phyloP scores from a whole-genome alignment of 1,140 invertebrate genomes.

The Muscidifurax raptorellus region DNA sequence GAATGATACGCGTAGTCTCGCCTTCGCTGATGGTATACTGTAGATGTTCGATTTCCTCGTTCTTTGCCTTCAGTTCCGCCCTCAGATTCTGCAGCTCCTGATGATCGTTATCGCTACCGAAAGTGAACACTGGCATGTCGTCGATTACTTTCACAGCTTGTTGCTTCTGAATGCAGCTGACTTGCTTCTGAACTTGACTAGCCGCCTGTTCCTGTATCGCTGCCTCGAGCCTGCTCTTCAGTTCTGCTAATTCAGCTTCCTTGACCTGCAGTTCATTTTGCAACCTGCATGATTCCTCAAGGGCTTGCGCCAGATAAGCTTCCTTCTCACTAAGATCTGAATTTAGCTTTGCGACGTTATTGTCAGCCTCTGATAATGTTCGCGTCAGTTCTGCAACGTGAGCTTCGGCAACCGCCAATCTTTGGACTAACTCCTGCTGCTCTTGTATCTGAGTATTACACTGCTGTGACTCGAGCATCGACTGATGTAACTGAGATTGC shows the following conservation, averaged over 20 bases:
- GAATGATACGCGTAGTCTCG: constrained; percentile 66
- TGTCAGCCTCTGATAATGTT: background rate
- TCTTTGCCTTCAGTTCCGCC: constrained; percentile 62
- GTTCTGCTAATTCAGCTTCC: background rate
- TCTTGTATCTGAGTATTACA: background rate
- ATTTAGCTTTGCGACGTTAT: constrained; percentile 21
- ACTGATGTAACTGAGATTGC: background rate
- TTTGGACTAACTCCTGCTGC: background rate
- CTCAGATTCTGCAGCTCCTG: constrained; percentile 59
- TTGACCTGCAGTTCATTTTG: background rate
- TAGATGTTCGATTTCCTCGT: constrained; percentile 69
- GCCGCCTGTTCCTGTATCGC: background rate
- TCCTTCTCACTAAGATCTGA: constrained; percentile 54
- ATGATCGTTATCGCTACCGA: constrained; percentile 46
- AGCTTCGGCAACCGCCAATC: background rate
- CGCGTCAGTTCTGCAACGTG: constrained; percentile 17
- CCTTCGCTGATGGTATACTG: constrained; percentile 67
- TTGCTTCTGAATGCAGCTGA: background rate
- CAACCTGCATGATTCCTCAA: constrained; percentile 38
- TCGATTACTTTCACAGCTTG: background rate
- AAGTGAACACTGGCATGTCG: constrained; percentile 57
- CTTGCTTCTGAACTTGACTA: background rate
- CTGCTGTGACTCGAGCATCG: background rate
- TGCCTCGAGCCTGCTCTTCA: background rate
- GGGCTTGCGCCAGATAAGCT: constrained; percentile 29